Base-by-base conservation (phyloP, 2,888 invertebrate genomes). In the Bhutanitis thaidina region DNA sequence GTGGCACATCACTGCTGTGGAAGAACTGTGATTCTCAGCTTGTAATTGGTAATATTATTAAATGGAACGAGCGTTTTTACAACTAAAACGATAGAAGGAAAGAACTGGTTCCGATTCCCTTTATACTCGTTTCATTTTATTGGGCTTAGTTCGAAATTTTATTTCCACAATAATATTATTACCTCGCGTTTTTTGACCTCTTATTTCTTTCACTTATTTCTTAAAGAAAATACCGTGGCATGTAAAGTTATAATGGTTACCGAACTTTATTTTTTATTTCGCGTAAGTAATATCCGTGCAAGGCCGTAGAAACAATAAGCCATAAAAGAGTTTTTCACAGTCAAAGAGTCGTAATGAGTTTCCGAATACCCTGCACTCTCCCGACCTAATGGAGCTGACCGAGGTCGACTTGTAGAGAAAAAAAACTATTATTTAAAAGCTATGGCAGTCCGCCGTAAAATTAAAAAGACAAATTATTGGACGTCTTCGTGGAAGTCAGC, bases 391-490 rank as follows among this genome's bases (percentile, higher is more conserved):
- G 85, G 85, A 71, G 69, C 70, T 71, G 69, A 70, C 77, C 73
- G 80, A 76, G 81, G 80, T 80, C 77, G 76, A 71, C 69, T 67
- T 64, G 68, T 74, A 74, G 72, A 75, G 70, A 69, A 71, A 80
- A 76, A 80, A 80, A 80, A 74, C 64, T 73, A 74, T 77, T 77
- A 82, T 82, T 85, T 79, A 79, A 87, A 82, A 83, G 81, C 84
- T 76, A 84, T 80, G 79, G 74, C 83, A 85, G 85, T 85, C 84
- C 80, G 80, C 77, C 75, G 83, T 87, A 84, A 89, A 88, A 88
- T 89, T 88, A 88, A 89, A 89, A 89, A 87, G 88, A 88, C 88
- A 89, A 89, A 88, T 89, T 89, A 89, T 89, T 85, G 85, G 77
- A 86, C 84, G 82, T 87, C 80, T 89, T 88, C 89, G 83, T 86